These are phyloP conservation scores for Notolepis coatsorum DNA, from an alignment of 2,797 vertebrate genomes.

Conservation along the genomic window DNA sequence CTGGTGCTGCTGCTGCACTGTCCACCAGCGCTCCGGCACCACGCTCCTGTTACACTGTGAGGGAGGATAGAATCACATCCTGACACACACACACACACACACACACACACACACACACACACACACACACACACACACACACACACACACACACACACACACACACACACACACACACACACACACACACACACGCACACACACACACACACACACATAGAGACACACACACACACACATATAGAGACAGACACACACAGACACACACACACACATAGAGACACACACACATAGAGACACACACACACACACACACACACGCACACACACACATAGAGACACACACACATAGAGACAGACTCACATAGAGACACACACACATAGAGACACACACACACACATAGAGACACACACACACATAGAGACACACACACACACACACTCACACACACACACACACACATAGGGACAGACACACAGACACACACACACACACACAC, in stretches of 20 bases:
- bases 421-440: not conserved
- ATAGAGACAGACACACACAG: not conserved
- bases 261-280: too few species aligned
- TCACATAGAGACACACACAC: too few species aligned
- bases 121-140: not conserved
- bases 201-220: not conserved
- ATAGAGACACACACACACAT: not conserved
- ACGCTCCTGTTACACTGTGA: slow-evolving; percentile 17
- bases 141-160: not conserved
- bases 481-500: not conserved
- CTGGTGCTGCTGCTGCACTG: slow-evolving; percentile 28
- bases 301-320: too few species aligned
- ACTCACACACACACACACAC: not conserved
- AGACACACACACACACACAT: slow-evolving; percentile 5
- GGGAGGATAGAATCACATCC: slow-evolving; percentile 50
- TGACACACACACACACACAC: not conserved
- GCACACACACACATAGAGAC: too few species aligned
- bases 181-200: too few species aligned
- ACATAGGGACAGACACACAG: not conserved
- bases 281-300: too few species aligned
- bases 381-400: too few species aligned
- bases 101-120: not conserved
- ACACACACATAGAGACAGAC: too few species aligned
- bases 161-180: not conserved
- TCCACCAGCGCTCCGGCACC: slow-evolving; percentile 34